Evolutionary conservation across 2,113 vertebrate species (phyloP), one percentile per base, ranked within the genome.

Genomic region (Ochotona princeps): DNA sequence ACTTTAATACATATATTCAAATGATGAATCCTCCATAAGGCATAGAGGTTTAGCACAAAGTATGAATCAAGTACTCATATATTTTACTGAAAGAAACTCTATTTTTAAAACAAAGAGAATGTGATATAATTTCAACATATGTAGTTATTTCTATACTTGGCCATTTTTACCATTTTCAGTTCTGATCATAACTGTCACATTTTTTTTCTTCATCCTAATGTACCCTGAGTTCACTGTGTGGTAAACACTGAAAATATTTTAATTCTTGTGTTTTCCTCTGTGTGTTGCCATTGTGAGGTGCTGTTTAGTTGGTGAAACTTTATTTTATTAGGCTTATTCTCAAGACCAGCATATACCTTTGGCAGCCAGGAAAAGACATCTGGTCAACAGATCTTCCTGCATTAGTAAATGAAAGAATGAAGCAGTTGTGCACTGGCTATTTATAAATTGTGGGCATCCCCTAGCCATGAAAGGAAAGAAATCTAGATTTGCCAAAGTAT

Each of bases 381-480:
- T 95, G 49, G 67, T 65, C 65, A 90, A 73, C 30, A 73, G 65
- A 95, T 78, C 65, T 54, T 80, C 74, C 47, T 82, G 49, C 6
- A 32, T 75, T 84, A 73, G 57, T 75, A 57, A 89, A 63, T 1
- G 54, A 70, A 79, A 85, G 26, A 93, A 93, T 86, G 79, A 54
- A 20, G 23, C 12, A 69, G 70, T 49, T 85, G 51, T 73, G 1
- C 25, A 14, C 32, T 72, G n/a, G 38, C 80, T 82, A 78, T 90
- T 78, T n/a, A n/a, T n/a, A 72, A 85, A 83, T 12, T 32, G 21
- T 89, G 60, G 12, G 66, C 3, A 82, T 30, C 11, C 73, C 32
- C 21, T 80, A 87, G 9, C 38, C 83, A 69, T 63, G 63, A 87
- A 79, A 90, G 76, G 23, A 51, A 70, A 93, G 90, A 87, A 51